These are phyloP conservation scores for Stegostoma tigrinum DNA, from an alignment of 2,113 vertebrate genomes.

Conservation along the genomic window DNA sequence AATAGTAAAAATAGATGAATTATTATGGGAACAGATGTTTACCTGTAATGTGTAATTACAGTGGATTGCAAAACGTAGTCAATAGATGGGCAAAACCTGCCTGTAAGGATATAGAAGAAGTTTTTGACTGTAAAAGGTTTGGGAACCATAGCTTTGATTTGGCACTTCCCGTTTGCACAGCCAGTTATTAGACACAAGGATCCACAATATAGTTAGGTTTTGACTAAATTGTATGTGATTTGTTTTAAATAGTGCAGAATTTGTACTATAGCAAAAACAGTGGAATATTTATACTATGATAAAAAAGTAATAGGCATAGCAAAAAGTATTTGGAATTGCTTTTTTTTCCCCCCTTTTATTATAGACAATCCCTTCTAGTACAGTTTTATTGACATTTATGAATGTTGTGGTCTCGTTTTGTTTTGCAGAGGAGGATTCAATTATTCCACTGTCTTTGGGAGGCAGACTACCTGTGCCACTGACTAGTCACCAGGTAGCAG, in stretches of 20 bases:
- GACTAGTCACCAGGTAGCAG: slow-evolving; percentile 71
- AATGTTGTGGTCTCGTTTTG: background rate
- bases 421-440: slow-evolving; percentile 70
- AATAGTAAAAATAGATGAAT: too few species aligned
- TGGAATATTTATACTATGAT: background rate
- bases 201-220: background rate
- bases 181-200: background rate
- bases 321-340: slow-evolving; percentile 4
- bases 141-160: background rate
- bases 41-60: too few species aligned
- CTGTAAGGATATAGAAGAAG: too few species aligned
- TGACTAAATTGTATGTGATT: background rate
- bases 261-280: background rate
- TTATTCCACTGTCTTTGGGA: slow-evolving; percentile 59
- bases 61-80: too few species aligned
- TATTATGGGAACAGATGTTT: too few species aligned
- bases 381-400: background rate
- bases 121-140: background rate
- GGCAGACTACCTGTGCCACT: slow-evolving; percentile 65
- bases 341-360: background rate
- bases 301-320: background rate
- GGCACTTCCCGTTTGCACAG: background rate
- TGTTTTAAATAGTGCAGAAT: background rate
- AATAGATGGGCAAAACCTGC: too few species aligned
- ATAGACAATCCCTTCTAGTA: background rate